Conservation (phyloP, 1,140 invertebrate genomes). For the Metaphire vulgaris region DNA sequence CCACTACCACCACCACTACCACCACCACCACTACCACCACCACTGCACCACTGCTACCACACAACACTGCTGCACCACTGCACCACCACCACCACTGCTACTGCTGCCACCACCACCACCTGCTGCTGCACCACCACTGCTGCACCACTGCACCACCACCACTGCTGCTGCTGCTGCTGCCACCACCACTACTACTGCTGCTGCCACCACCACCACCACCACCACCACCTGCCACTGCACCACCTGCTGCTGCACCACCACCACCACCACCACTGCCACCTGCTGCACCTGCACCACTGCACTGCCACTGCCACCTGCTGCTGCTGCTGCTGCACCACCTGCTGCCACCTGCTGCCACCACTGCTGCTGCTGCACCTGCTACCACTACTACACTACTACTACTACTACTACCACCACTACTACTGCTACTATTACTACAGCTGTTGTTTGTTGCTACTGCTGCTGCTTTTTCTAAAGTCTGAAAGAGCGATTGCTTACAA, state of each 20-base stretch:
- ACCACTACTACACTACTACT: background rate
- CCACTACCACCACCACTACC: background rate
- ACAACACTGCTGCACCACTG: background rate
- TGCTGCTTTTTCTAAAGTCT: background rate
- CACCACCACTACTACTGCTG: background rate
- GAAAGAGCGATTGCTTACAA: background rate
- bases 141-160: background rate
- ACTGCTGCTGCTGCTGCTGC: conserved; percentile 37
- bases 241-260: background rate
- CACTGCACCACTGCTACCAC: background rate
- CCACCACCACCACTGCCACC: background rate
- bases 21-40: conserved; percentile 1
- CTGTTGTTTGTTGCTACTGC: background rate
- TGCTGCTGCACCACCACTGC: background rate
- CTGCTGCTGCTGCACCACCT: background rate
- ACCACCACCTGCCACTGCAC: background rate
- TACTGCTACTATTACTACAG: background rate
- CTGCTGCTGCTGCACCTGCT: background rate
- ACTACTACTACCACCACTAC: background rate
- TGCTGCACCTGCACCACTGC: background rate
- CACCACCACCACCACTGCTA: background rate
- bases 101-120: background rate
- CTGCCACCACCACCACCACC: background rate
- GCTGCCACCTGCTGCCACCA: background rate
- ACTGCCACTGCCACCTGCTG: background rate